A percentile compares a stretch with the other conserved stretches of the same genome.
phyloP scores from a whole-genome alignment of 2,888 invertebrate species.

The Drosophila subsilvestris region DNA sequence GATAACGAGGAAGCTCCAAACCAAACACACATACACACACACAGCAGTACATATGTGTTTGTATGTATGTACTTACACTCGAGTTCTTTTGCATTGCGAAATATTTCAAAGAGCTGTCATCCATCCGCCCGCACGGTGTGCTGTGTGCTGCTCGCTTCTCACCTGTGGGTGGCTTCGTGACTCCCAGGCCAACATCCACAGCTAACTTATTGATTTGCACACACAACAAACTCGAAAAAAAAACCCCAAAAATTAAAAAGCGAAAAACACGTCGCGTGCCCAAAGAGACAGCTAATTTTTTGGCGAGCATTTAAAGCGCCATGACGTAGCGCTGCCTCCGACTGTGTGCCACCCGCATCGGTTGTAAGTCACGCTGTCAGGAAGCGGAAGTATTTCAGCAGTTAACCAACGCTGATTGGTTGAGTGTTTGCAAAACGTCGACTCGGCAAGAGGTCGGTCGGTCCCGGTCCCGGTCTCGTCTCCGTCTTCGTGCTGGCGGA shows the following conservation, averaged over 20 bases:
- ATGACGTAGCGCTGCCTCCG: slow-evolving; percentile 54
- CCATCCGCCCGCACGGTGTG: slow-evolving; percentile 20
- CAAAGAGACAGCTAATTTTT: slow-evolving; percentile 79
- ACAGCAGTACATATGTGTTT: slow-evolving; percentile 5
- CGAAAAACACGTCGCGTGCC: slow-evolving; percentile 59
- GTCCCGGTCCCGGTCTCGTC: neutral
- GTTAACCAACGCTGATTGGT: slow-evolving; percentile 78
- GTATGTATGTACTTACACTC: neutral
- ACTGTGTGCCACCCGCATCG: neutral
- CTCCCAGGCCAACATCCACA: slow-evolving; percentile 9
- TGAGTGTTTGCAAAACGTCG: slow-evolving; percentile 69
- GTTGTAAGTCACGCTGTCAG: slow-evolving; percentile 58
- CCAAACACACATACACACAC: slow-evolving; percentile 12
- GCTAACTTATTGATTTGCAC: slow-evolving; percentile 75
- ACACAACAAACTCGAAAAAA: slow-evolving; percentile 38
- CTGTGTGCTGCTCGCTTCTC: slow-evolving; percentile 31
- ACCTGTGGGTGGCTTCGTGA: slow-evolving; percentile 36
- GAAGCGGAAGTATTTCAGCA: slow-evolving; percentile 77
- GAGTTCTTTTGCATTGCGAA: slow-evolving; percentile 67
- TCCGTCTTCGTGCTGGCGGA: slow-evolving; percentile 9
- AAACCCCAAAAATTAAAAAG: slow-evolving; percentile 47
- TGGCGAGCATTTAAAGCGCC: slow-evolving; percentile 66
- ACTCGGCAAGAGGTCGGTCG: slow-evolving; percentile 30
- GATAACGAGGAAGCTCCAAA: slow-evolving; percentile 57
- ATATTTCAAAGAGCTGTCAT: slow-evolving; percentile 69